These are phyloP conservation scores for Hoplodrina ambigua DNA, from an alignment of 2,888 invertebrate genomes.

Conservation along the genomic window DNA sequence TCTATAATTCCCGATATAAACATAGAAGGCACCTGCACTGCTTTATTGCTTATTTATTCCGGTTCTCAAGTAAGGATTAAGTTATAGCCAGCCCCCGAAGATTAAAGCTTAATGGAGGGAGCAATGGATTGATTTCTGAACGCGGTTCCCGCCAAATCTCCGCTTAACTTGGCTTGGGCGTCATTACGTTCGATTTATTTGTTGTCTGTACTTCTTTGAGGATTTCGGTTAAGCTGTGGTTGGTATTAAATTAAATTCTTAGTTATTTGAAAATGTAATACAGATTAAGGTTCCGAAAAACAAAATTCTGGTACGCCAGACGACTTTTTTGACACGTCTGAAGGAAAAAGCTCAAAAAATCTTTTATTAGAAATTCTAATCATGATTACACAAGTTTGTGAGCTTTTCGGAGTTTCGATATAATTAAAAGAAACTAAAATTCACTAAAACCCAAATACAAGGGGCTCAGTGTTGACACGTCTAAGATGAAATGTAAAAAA, in stretches of 20 bases:
- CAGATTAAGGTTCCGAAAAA: background rate
- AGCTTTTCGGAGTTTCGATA: constrained; percentile 33
- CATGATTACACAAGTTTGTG: constrained; percentile 43
- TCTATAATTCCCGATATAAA: constrained; percentile 79
- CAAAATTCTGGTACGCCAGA: background rate
- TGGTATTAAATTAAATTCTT: constrained; percentile 41
- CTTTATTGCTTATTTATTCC: constrained; percentile 90
- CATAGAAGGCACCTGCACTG: constrained; percentile 85
- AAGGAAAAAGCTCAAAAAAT: constrained; percentile 3
- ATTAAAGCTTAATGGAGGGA: constrained; percentile 88
- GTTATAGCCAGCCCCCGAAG: constrained; percentile 89
- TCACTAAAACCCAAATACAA: constrained; percentile 48
- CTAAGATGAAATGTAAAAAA: constrained; percentile 77
- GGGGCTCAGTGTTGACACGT: constrained; percentile 72
- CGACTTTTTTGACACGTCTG: background rate
- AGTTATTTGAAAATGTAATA: constrained; percentile 15
- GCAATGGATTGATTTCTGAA: constrained; percentile 89
- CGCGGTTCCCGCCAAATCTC: constrained; percentile 80
- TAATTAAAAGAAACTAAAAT: constrained; percentile 55
- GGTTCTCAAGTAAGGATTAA: constrained; percentile 88
- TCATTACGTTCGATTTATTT: constrained; percentile 68
- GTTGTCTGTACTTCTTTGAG: constrained; percentile 59
- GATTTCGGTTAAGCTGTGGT: constrained; percentile 54
- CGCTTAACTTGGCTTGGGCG: constrained; percentile 68
- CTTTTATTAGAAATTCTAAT: constrained; percentile 21